phyloP scores from a whole-genome alignment of 1,140 invertebrate species.

The Palaemon carinicauda region DNA sequence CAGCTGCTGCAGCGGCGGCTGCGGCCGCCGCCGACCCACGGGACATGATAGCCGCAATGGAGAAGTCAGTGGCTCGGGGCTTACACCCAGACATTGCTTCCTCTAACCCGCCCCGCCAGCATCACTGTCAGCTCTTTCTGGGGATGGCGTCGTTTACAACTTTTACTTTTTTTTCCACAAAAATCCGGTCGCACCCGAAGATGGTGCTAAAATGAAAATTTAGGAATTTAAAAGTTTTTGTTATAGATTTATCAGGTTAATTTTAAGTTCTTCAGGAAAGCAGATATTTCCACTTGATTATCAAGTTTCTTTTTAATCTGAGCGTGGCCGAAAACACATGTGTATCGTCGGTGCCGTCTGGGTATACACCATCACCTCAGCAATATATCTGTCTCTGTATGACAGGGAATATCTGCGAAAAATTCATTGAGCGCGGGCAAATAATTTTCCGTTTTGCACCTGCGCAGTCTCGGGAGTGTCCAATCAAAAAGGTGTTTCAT shows the following conservation, averaged over 20 bases:
- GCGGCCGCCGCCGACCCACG: conserved; percentile 56
- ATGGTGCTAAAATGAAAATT: neutral
- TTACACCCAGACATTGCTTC: conserved; percentile 60
- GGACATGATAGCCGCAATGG: conserved; percentile 62
- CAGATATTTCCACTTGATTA: too few relatives aligned
- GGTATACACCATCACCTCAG: neutral
- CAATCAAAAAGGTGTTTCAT: conserved; percentile 25
- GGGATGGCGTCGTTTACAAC: neutral
- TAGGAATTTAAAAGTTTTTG: too few relatives aligned
- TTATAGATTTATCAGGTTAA: too few relatives aligned
- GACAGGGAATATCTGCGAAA: neutral
- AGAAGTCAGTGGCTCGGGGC: conserved; percentile 61
- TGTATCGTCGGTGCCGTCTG: neutral
- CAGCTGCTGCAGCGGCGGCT: conserved; percentile 39
- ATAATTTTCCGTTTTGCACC: conserved; percentile 46
- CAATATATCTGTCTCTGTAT: too few relatives aligned
- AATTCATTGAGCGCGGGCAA: conserved; percentile 43
- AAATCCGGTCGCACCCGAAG: neutral
- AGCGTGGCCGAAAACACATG: neutral
- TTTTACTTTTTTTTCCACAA: neutral
- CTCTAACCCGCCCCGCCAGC: conserved; percentile 58
- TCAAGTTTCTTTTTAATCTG: neutral
- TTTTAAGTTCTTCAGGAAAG: too few relatives aligned
- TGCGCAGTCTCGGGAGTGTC: conserved; percentile 38
- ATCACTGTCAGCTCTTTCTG: conserved; percentile 45